These are phyloP conservation scores for Urocolius indicus DNA, from an alignment of 2,113 vertebrate genomes.

Conservation along the genomic window DNA sequence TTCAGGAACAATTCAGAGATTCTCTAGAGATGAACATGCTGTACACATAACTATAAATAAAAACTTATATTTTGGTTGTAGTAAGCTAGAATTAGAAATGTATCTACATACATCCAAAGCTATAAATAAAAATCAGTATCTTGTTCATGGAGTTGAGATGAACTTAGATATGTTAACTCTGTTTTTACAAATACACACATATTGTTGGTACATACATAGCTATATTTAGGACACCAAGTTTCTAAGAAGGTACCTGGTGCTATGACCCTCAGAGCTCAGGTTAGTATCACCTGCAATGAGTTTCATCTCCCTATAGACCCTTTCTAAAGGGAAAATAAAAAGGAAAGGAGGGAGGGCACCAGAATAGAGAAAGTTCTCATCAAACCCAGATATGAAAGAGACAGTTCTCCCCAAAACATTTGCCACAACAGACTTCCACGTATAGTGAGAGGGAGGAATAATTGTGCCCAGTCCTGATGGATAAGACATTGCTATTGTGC, in stretches of 20 bases:
- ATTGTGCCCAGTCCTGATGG: not conserved
- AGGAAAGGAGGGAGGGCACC: not conserved
- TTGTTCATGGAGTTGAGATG: not conserved
- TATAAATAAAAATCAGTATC: constrained; percentile 37
- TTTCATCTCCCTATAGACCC: not conserved
- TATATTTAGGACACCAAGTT: not conserved
- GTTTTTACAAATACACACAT: not conserved
- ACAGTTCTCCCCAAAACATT: not conserved
- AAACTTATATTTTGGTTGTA: not conserved
- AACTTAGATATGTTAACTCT: not conserved
- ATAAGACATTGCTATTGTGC: not conserved
- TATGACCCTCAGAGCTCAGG: not conserved
- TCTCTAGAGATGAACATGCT: not conserved
- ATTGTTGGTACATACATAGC: not conserved
- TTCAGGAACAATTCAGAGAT: not conserved
- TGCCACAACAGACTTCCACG: not conserved
- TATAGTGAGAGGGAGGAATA: not conserved
- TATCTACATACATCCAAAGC: not conserved
- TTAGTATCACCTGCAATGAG: not conserved
- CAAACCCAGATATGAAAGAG: not conserved
- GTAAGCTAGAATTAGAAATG: constrained; percentile 11
- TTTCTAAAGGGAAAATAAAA: not conserved
- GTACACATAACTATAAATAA: constrained; percentile 37
- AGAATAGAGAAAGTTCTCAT: not conserved
- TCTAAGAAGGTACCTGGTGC: not conserved